Evolutionary conservation across 1,140 invertebrate species (phyloP), one percentile per base, ranked within the genome.

Genomic region (Pissodes strobi): DNA sequence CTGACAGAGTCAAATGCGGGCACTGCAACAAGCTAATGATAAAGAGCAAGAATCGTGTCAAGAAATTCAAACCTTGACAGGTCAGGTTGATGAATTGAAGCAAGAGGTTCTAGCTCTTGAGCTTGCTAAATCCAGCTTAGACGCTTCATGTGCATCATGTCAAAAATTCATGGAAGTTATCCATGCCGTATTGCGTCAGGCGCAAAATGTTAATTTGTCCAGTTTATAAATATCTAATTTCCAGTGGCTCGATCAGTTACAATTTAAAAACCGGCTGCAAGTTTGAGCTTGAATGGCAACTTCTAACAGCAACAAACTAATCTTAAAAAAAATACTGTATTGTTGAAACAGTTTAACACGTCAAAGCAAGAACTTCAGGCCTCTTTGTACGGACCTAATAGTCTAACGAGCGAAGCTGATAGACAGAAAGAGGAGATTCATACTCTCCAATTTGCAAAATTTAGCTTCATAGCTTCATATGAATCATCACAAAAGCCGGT

Each of bases 81-180:
- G 15, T 18, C 15, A 38, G 39, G 19, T 6, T 18, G 19, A 41
- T 1, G 37, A 52, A 25, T n/a, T 62, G 17, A 62, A 62, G 38
- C 12, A n/a, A 19, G 12, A 48, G 23, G 34, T 58, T 19, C 23
- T 23, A 10, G 39, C 38, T 18, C 37, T 64, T 15, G 61, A 64
- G 18, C 56, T 64, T 41, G 61, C 51, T 2, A 64, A 64, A 48
- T 39, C 38, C 15, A 49, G 25, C 46, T 39, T 56, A 25, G 61
- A 64, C 48, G 61, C 51, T 4, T 56, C 61, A 2, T 64, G 41
- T 48, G 27, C 46, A 23, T 55, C 52, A 17, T 41, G 15, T 22
- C 51, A 56, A 37, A 55, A 64, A 64, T 23, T 58, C 9, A 21
- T n/a, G 2, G 10, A 39, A 39, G n/a, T 5, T 5, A 39, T 13